phyloP scores from a whole-genome alignment of 2,113 vertebrate genomes.

The Holacanthus passer region DNA sequence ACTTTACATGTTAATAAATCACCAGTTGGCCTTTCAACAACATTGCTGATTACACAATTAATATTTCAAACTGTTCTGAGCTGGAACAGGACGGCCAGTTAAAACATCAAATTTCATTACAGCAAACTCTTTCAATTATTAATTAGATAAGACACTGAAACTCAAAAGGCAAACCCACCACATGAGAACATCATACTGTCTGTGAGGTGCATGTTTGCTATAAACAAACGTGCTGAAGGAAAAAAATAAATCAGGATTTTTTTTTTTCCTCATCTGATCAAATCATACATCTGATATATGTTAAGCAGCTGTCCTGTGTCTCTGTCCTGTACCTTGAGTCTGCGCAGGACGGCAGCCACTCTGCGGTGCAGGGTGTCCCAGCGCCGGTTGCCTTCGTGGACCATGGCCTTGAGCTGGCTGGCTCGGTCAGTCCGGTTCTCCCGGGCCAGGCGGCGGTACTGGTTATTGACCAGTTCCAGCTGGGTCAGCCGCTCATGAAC shows the following conservation, averaged over 20 bases:
- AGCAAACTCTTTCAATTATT: too few species aligned
- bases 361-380: conserved; percentile 93
- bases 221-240: not conserved
- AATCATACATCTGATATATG: not conserved
- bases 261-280: not conserved
- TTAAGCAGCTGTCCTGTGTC: not conserved
- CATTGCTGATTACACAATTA: too few species aligned
- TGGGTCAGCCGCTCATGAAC: conserved; percentile 92
- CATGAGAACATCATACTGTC: too few species aligned
- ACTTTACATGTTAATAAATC: too few species aligned
- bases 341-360: conserved; percentile 88
- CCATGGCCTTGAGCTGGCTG: conserved; percentile 91
- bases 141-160: too few species aligned
- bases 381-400: conserved; percentile 91
- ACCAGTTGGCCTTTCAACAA: too few species aligned
- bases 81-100: too few species aligned
- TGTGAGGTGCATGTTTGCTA: too few species aligned
- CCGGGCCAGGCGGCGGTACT: conserved; percentile 92
- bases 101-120: too few species aligned
- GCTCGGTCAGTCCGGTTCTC: conserved; percentile 94
- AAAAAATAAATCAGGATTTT: too few species aligned
- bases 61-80: too few species aligned
- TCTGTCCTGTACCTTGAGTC: conserved; percentile 87
- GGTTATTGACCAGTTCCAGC: conserved; percentile 94
- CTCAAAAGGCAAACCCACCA: too few species aligned